Conservation (phyloP, 2,888 invertebrate genomes). For the Plebejus argus region DNA sequence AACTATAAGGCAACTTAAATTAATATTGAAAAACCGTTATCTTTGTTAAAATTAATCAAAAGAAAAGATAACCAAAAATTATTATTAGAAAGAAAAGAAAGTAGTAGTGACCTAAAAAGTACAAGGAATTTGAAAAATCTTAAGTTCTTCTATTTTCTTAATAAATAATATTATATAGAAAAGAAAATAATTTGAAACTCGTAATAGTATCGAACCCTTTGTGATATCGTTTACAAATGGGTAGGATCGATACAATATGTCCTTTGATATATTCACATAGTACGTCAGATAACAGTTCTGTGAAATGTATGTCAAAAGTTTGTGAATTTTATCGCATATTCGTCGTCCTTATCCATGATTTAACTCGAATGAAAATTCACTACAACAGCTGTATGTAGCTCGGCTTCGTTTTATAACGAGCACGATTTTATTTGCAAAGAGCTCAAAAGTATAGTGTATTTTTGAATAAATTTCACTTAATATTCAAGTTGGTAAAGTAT, state of each 20-base stretch:
- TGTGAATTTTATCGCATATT: slow-evolving; percentile 13
- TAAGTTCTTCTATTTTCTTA: neutral
- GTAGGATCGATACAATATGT: neutral
- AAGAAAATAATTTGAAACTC: neutral
- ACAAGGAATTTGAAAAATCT: no score
- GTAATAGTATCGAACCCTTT: neutral
- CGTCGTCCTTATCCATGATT: slow-evolving; percentile 27
- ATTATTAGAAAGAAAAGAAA: no score
- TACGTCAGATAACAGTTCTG: neutral
- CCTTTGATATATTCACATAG: slow-evolving; percentile 9
- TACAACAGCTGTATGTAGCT: slow-evolving; percentile 28
- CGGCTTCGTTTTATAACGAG: slow-evolving; percentile 21
- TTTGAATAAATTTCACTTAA: slow-evolving; percentile 26
- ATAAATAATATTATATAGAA: neutral
- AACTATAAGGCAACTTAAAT: no score
- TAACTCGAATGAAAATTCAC: slow-evolving; percentile 26
- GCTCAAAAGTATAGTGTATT: slow-evolving; percentile 19
- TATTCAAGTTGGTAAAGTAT: slow-evolving; percentile 1
- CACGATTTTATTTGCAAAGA: slow-evolving; percentile 29
- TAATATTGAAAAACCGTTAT: no score
- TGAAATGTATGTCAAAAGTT: slow-evolving; percentile 13
- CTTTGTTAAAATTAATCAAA: no score
- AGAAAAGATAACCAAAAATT: no score
- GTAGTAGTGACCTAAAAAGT: no score
- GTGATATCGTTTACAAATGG: neutral